Base-by-base conservation (phyloP, 2,113 vertebrate genomes). In the Chionodraco myersi region DNA sequence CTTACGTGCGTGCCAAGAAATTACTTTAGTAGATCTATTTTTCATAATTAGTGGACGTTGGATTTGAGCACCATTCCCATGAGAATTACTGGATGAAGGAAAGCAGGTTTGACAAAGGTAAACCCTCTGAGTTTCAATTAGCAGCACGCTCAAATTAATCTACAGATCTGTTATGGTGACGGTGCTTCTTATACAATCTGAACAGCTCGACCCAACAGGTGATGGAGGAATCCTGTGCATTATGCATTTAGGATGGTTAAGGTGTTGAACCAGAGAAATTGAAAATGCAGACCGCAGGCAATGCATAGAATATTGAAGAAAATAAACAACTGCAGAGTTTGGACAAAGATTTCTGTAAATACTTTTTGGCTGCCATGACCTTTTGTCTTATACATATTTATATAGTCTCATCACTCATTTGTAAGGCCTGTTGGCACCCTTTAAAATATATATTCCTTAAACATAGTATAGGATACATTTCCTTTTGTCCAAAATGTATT, bases 101-200 rank as follows among this genome's bases (percentile, higher is more conserved):
- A 47, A 77, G 53, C 51, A 13, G 57, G 79, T 78, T 61, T 69
- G 70, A 77, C 78, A 41, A 69, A 72, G 82, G n/a, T 64, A 49
- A 11, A 21, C 54, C 16, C 26, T 52, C 57, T 78, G 82, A 90
- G 89, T 88, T 82, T 72, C 49, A 87, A 87, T 85, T 75, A 76
- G 82, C 48, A 21, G 59, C 26, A 62, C 36, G 34, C 68, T 73
- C 1, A 0, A 53, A 75, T 81, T 83, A 54, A 83, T 66, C 59
- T 63, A 69, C 75, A 79, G 62, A 86, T 75, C 10, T 9, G 49
- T 59, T 72, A 44, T 10, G 54, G 58, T 66, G 71, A 79, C n/a
- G 15, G 57, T 2, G 15, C 51, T 62, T 79, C 57, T 58, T 72
- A 72, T 75, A 61, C 84, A 88, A 85, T 45, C 73, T 59, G 71